Conservation (phyloP, 2,113 vertebrate genomes). For the Archocentrus centrarchus region DNA sequence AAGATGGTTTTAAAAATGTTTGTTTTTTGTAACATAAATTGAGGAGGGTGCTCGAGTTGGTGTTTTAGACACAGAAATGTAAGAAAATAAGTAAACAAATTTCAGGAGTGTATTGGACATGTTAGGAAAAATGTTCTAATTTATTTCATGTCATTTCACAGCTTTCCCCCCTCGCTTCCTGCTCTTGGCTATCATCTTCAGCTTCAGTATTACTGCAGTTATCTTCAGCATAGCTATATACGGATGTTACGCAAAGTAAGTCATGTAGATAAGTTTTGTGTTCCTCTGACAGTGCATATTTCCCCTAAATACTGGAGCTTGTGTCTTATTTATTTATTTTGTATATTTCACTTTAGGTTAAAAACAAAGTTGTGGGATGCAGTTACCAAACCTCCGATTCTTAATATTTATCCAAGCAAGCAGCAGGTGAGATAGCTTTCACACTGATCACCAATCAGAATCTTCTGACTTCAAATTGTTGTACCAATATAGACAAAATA, state of each 20-base stretch:
- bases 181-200: constrained; percentile 4
- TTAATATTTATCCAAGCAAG: not conserved
- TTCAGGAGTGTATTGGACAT: too few species aligned
- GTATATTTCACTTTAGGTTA: constrained; percentile 50
- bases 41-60: too few species aligned
- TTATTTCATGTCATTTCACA: constrained; percentile 32
- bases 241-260: constrained; percentile 68
- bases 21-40: too few species aligned
- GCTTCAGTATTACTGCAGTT: constrained; percentile 55
- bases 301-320: not conserved
- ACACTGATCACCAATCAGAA: not conserved
- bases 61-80: too few species aligned
- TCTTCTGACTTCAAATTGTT: not conserved
- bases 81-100: too few species aligned
- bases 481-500: too few species aligned
- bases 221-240: constrained; percentile 27
- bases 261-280: not conserved
- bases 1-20: not conserved
- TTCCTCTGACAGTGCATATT: not conserved
- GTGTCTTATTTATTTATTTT: constrained; percentile 4
- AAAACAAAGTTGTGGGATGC: constrained; percentile 65
- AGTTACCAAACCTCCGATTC: constrained; percentile 42
- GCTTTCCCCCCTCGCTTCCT: not conserved
- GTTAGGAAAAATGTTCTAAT: too few species aligned
- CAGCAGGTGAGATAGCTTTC: constrained; percentile 53